phyloP scores from a whole-genome alignment of 2,797 vertebrate species.

The Sebastes minor region DNA sequence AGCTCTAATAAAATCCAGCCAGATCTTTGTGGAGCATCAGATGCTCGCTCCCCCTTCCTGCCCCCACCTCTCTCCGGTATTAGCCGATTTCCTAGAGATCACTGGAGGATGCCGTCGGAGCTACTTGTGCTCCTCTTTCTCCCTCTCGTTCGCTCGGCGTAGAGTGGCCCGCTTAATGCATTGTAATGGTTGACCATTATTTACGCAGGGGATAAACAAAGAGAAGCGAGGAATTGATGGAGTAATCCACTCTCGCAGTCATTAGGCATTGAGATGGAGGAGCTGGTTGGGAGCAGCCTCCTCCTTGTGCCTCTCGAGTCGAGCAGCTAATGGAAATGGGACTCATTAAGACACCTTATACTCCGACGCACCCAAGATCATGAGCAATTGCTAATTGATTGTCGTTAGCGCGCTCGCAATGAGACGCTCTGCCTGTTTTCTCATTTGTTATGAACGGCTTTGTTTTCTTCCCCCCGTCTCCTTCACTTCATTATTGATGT shows the following conservation, averaged over 20 bases:
- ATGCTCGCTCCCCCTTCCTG: neutral
- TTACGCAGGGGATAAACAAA: slow-evolving; percentile 82
- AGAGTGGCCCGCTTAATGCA: slow-evolving; percentile 77
- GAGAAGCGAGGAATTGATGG: slow-evolving; percentile 80
- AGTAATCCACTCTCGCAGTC: slow-evolving; percentile 82
- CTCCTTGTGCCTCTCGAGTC: slow-evolving; percentile 78
- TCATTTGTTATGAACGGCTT: slow-evolving; percentile 77
- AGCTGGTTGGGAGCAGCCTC: slow-evolving; percentile 69
- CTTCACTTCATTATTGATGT: slow-evolving; percentile 78
- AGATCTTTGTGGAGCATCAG: slow-evolving; percentile 16
- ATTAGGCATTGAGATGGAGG: slow-evolving; percentile 79
- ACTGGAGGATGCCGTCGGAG: slow-evolving; percentile 56
- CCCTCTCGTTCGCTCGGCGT: slow-evolving; percentile 42
- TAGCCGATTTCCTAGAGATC: slow-evolving; percentile 70
- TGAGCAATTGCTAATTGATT: slow-evolving; percentile 82
- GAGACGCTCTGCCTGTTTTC: slow-evolving; percentile 76
- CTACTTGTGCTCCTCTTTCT: slow-evolving; percentile 61
- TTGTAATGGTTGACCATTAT: slow-evolving; percentile 84
- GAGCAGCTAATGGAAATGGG: slow-evolving; percentile 80
- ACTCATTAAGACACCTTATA: slow-evolving; percentile 83
- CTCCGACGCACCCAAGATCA: slow-evolving; percentile 74
- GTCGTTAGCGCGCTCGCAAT: slow-evolving; percentile 76
- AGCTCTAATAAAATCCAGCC: neutral
- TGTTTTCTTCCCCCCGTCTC: slow-evolving; percentile 72
- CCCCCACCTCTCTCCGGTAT: slow-evolving; percentile 14